Percentiles rank a stretch among this genome's conserved stretches.
Conservation (phyloP, 2,888 invertebrate genomes). For the Morpho helenor region DNA sequence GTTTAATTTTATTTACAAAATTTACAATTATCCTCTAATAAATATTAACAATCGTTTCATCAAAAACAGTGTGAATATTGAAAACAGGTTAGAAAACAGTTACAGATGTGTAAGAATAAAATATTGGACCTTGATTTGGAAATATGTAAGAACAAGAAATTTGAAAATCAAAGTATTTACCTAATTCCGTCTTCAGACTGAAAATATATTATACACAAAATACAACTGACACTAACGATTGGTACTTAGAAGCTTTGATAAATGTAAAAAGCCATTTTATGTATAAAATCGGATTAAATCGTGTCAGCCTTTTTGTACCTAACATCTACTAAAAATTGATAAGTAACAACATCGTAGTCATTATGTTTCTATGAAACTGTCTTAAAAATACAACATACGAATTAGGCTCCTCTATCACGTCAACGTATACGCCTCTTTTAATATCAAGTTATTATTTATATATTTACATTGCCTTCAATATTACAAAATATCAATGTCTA, state of each 20-base stretch:
- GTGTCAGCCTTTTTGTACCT: slow-evolving; percentile 75
- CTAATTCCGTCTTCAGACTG: background rate
- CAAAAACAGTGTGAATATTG: slow-evolving; percentile 26
- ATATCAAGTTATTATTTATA: slow-evolving; percentile 35
- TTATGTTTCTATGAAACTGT: slow-evolving; percentile 76
- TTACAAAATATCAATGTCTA: slow-evolving; percentile 33
- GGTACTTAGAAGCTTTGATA: slow-evolving; percentile 18
- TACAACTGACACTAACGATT: slow-evolving; percentile 22
- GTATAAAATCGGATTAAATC: slow-evolving; percentile 59
- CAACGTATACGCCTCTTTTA: slow-evolving; percentile 70
- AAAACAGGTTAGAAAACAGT: slow-evolving; percentile 1
- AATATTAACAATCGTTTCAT: slow-evolving; percentile 59
- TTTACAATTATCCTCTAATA: slow-evolving; percentile 66
- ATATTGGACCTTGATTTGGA: slow-evolving; percentile 49
- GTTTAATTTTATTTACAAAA: slow-evolving; percentile 64
- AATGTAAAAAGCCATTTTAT: slow-evolving; percentile 22
- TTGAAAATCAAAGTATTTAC: background rate
- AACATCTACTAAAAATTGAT: slow-evolving; percentile 71
- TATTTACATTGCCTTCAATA: slow-evolving; percentile 47
- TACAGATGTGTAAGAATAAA: slow-evolving; percentile 29
- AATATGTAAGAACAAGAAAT: slow-evolving; percentile 19
- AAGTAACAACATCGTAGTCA: slow-evolving; percentile 67
- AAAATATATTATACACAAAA: background rate
- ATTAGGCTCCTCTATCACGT: slow-evolving; percentile 75
- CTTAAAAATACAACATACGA: slow-evolving; percentile 67